phyloP scores from a whole-genome alignment of 2,797 vertebrate genomes.

The Lutjanus campechanus region DNA sequence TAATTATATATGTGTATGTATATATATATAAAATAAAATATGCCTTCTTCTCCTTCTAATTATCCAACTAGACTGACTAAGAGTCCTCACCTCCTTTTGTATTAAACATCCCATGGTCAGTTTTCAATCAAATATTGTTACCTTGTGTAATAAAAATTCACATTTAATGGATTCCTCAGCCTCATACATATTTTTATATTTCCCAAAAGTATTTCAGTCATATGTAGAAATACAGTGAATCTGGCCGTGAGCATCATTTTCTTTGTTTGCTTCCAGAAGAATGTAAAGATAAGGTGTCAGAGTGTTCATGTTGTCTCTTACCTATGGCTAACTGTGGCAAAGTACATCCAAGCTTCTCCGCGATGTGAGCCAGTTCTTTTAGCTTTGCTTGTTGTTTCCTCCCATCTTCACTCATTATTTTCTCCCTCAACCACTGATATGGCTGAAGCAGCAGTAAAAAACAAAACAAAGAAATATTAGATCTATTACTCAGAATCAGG shows the following conservation, averaged over 20 bases:
- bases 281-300: neutral
- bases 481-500: neutral
- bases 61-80: no score
- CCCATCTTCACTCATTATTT: conserved; percentile 96
- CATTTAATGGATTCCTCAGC: no score
- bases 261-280: neutral
- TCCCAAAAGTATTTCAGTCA: no score
- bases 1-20: no score
- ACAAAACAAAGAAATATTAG: no score
- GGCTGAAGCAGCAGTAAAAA: conserved; percentile 82
- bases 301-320: conserved; percentile 70
- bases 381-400: conserved; percentile 96
- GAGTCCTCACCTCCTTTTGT: no score
- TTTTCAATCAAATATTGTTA: no score
- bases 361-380: conserved; percentile 94
- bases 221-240: neutral
- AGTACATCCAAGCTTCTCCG: conserved; percentile 95
- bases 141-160: no score
- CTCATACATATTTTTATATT: no score
- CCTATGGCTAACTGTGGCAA: conserved; percentile 97
- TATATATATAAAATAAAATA: no score
- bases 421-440: conserved; percentile 98
- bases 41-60: no score
- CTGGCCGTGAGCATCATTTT: neutral
- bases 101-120: no score